A percentile compares a stretch with the other conserved stretches of the same genome.
Conservation (phyloP, 2,888 invertebrate species). For the Pristionchus japonicus region DNA sequence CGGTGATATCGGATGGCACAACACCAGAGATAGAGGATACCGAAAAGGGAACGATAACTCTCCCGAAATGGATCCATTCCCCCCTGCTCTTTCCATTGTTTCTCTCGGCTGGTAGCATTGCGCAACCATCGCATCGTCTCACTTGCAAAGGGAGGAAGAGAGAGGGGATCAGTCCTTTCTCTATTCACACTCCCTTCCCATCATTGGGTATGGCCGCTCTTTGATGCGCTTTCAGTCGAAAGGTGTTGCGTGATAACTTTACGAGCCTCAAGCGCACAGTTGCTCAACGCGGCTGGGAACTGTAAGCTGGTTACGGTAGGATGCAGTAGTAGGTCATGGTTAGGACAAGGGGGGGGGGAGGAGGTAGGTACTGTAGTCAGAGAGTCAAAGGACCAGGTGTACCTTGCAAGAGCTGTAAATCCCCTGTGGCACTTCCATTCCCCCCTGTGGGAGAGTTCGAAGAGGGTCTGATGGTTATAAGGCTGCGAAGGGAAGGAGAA, state of each 20-base stretch:
- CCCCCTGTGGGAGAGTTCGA: neutral
- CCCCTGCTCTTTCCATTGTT: neutral
- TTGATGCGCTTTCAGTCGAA: neutral
- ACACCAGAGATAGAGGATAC: neutral
- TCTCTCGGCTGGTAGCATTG: constrained; percentile 23
- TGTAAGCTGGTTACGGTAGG: neutral
- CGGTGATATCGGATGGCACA: too few species aligned
- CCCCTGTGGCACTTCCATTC: neutral
- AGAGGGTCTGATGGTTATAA: neutral
- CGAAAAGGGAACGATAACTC: constrained; percentile 9
- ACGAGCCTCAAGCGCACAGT: neutral
- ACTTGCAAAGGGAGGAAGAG: neutral
- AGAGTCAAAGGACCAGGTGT: neutral
- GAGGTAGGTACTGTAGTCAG: neutral
- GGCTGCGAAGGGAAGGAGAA: neutral
- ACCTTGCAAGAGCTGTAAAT: neutral
- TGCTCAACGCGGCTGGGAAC: neutral
- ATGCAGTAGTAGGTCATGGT: neutral
- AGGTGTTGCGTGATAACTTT: constrained; percentile 25
- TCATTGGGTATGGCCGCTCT: constrained; percentile 25
- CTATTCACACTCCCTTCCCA: neutral
- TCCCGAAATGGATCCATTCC: neutral
- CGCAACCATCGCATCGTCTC: neutral
- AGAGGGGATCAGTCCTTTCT: neutral
- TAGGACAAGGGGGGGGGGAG: too few species aligned